Conservation (phyloP, 2,797 vertebrate species). For the Staurois parvus region DNA sequence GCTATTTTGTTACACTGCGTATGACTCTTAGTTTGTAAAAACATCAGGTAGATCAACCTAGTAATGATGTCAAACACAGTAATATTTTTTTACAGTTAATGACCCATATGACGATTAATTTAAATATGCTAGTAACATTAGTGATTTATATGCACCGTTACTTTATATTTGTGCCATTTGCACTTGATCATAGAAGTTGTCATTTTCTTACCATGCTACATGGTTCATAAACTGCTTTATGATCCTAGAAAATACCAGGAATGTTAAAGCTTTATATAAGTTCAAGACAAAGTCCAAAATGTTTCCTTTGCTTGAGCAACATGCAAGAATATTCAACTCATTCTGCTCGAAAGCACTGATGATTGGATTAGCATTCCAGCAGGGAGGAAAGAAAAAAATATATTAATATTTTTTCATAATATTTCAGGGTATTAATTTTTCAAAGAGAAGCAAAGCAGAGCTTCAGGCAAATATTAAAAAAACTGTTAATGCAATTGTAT, state of each 20-base stretch:
- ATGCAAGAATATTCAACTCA: constrained; percentile 30
- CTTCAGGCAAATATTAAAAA: no score
- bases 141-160: constrained; percentile 53
- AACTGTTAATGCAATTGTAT: no score
- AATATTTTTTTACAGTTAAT: constrained; percentile 49
- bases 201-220: constrained; percentile 41
- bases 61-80: constrained; percentile 8
- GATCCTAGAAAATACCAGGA: constrained; percentile 42
- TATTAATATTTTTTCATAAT: no score
- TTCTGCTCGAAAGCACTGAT: neutral
- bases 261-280: constrained; percentile 26
- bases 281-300: constrained; percentile 11
- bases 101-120: constrained; percentile 50
- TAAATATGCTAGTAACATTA: constrained; percentile 49
- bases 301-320: constrained; percentile 7
- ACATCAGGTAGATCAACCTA: neutral
- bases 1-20: neutral
- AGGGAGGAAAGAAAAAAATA: no score
- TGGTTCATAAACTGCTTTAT: constrained; percentile 51
- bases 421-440: no score
- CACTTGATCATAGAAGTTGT: constrained; percentile 48
- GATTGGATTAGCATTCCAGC: no score
- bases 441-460: no score
- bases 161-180: constrained; percentile 56
- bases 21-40: neutral